Percentiles rank a stretch among this genome's conserved stretches.
Conservation (phyloP, 2,797 vertebrate genomes). For the Trematomus bernacchii region DNA sequence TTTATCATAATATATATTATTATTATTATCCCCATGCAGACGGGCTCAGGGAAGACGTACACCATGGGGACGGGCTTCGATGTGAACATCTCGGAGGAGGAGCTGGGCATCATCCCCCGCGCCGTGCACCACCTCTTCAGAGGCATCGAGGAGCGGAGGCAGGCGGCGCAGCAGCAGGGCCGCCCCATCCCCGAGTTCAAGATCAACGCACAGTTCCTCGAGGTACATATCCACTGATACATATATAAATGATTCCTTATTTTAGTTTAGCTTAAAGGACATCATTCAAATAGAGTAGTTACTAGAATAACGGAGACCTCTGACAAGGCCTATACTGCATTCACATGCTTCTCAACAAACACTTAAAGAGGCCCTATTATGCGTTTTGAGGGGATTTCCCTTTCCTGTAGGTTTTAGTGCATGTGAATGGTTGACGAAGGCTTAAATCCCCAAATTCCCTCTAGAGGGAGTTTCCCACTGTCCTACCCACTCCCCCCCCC, state of each 20-base stretch:
- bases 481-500: too few species aligned
- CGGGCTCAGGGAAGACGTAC: constrained; percentile 96
- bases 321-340: too few species aligned
- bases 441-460: too few species aligned
- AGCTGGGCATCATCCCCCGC: constrained; percentile 93
- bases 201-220: constrained; percentile 96
- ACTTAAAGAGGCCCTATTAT: too few species aligned
- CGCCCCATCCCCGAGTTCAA: constrained; percentile 94
- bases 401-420: too few species aligned
- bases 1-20: background rate
- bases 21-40: constrained; percentile 76
- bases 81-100: constrained; percentile 88
- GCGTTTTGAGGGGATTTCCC: too few species aligned
- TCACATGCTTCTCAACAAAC: too few species aligned
- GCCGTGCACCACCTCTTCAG: constrained; percentile 92
- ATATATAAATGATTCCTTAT: background rate
- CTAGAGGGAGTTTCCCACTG: too few species aligned
- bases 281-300: too few species aligned
- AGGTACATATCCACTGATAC: constrained; percentile 80
- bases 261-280: too few species aligned
- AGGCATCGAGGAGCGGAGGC: constrained; percentile 90
- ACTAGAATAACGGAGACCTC: too few species aligned
- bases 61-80: constrained; percentile 97
- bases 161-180: constrained; percentile 88
- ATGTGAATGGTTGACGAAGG: too few species aligned